Conservation (phyloP, 2,113 vertebrate species). For the Platichthys stellatus region DNA sequence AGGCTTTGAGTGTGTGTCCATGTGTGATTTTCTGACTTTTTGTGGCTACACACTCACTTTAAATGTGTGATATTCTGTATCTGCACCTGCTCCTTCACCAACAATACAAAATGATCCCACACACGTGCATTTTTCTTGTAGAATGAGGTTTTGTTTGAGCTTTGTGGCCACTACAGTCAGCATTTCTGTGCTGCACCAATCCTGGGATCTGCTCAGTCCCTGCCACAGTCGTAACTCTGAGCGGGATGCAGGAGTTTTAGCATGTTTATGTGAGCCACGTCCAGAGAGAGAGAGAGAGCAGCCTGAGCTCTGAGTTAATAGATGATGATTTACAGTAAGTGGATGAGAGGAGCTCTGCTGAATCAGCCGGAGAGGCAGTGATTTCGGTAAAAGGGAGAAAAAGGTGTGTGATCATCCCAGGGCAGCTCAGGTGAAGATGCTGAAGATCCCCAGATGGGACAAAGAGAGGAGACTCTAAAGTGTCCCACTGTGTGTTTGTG, state of each 20-base stretch:
- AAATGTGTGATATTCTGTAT: neutral
- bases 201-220: conserved; percentile 47
- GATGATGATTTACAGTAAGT: conserved; percentile 36
- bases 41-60: neutral
- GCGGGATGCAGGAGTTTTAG: conserved; percentile 40
- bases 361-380: conserved; percentile 29
- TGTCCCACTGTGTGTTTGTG: neutral
- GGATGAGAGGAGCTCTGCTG: conserved; percentile 36
- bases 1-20: conserved; percentile 44
- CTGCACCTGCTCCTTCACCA: conserved; percentile 6
- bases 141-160: neutral
- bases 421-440: conserved; percentile 2
- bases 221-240: conserved; percentile 16
- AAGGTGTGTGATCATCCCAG: neutral
- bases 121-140: neutral
- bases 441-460: neutral
- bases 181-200: conserved; percentile 40
- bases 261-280: conserved; percentile 27
- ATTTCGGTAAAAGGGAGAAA: conserved; percentile 25
- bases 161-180: conserved; percentile 12
- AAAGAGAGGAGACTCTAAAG: neutral
- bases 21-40: conserved; percentile 31
- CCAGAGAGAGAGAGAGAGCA: neutral
- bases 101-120: neutral
- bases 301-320: conserved; percentile 23